Conservation (phyloP, 1,140 invertebrate species). For the Hesperophylax magnus region DNA sequence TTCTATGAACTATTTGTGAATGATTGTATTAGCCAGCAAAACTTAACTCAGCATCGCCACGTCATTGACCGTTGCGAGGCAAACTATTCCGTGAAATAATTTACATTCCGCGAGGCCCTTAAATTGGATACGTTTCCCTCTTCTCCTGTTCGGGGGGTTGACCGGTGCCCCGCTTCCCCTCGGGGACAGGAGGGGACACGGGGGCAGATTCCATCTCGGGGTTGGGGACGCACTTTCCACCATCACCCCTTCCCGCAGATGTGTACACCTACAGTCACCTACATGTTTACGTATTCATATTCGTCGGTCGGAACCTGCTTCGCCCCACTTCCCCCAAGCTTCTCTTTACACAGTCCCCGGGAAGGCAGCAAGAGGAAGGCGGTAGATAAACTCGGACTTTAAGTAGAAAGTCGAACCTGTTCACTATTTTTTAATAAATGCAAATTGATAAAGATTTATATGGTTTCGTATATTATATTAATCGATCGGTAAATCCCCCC, state of each 20-base stretch:
- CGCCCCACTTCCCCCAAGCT: neutral
- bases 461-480: too few species aligned
- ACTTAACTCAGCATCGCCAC: neutral
- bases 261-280: constrained; percentile 49
- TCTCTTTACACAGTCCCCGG: constrained; percentile 13
- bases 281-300: constrained; percentile 54
- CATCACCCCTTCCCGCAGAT: constrained; percentile 27
- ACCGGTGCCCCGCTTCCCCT: constrained; percentile 1
- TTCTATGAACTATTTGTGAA: too few species aligned
- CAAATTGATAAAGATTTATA: too few species aligned
- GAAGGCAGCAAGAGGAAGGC: neutral
- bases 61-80: constrained; percentile 9
- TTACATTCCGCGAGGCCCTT: constrained; percentile 37
- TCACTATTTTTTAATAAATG: too few species aligned
- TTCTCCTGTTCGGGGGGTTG: constrained; percentile 4
- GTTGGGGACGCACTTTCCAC: constrained; percentile 4
- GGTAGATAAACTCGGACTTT: too few species aligned
- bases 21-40: too few species aligned
- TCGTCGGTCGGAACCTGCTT: constrained; percentile 45
- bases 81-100: constrained; percentile 35
- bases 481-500: too few species aligned
- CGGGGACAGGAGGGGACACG: constrained; percentile 13
- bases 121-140: constrained; percentile 24
- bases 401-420: too few species aligned
- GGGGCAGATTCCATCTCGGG: constrained; percentile 4